A percentile compares a stretch with the other conserved stretches of the same genome.
Conservation (phyloP, 2,113 vertebrate species). For the Eonycteris spelaea region DNA sequence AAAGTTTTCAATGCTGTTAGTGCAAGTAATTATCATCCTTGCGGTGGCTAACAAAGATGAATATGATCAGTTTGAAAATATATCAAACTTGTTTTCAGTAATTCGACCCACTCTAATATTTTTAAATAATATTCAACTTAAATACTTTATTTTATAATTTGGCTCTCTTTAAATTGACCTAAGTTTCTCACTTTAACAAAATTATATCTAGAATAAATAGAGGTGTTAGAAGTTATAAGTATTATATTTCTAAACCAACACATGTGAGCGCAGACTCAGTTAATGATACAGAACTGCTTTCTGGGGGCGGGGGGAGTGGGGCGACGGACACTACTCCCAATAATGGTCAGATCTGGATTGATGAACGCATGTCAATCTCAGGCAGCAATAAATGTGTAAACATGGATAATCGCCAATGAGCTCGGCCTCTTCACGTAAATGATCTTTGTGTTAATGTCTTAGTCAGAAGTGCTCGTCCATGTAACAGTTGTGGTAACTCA, state of each 20-base stretch:
- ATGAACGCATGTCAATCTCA: neutral
- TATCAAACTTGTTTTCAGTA: neutral
- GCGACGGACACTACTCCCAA: neutral
- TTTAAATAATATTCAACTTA: neutral
- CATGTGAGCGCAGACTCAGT: neutral
- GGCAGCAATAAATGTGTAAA: neutral
- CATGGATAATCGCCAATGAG: neutral
- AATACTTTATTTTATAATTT: neutral
- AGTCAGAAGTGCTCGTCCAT: neutral
- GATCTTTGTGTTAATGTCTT: neutral
- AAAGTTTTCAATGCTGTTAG: neutral
- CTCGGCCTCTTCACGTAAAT: neutral
- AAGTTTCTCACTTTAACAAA: neutral
- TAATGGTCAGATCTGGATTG: neutral
- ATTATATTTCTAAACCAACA: neutral
- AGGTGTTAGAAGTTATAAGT: neutral
- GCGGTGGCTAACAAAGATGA: neutral
- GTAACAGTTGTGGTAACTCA: neutral
- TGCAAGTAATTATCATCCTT: neutral
- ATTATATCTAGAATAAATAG: neutral
- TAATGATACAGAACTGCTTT: neutral
- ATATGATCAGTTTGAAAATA: neutral
- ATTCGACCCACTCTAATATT: neutral
- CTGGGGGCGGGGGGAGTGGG: rapidly evolving
- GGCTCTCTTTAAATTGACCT: neutral